Evolutionary conservation across 1,140 invertebrate genomes (phyloP).

Genomic region (Cepaea nemoralis): DNA sequence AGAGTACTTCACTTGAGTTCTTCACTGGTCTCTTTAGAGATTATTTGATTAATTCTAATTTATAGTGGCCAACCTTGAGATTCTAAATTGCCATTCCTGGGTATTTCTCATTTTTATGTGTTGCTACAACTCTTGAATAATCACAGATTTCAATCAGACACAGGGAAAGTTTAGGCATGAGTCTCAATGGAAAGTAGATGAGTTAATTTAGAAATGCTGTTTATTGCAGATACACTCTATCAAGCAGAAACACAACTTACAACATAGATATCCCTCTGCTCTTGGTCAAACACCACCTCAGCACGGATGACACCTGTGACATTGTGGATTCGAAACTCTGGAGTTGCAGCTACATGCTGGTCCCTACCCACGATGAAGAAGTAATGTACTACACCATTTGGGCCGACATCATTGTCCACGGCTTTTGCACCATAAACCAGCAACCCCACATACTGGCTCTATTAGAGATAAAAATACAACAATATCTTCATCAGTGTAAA

Average conservation of each 20-base stretch:
- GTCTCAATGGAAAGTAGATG: no score
- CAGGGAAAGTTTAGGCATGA: no score
- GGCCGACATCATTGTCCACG: conserved; percentile 53
- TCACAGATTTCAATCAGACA: no score
- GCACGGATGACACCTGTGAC: conserved; percentile 86
- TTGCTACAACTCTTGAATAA: no score
- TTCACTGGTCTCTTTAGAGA: no score
- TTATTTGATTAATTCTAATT: no score
- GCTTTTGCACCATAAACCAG: conserved; percentile 62
- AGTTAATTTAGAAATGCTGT: no score
- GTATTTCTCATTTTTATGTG: no score
- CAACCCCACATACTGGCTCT: conserved; percentile 69
- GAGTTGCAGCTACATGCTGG: conserved; percentile 80
- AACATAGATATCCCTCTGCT: conserved; percentile 86
- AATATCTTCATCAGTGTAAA: background rate
- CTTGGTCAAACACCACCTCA: conserved; percentile 85
- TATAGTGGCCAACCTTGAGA: no score
- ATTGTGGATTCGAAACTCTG: conserved; percentile 87
- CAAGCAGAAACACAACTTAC: conserved; percentile 72
- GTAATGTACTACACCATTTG: conserved; percentile 61
- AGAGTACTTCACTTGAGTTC: no score
- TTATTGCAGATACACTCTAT: no score
- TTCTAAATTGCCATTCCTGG: no score
- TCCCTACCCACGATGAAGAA: conserved; percentile 49
- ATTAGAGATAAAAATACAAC: conserved; percentile 9